Base-by-base conservation (phyloP, 2,797 vertebrate genomes). In the Calcarius lapponicus region DNA sequence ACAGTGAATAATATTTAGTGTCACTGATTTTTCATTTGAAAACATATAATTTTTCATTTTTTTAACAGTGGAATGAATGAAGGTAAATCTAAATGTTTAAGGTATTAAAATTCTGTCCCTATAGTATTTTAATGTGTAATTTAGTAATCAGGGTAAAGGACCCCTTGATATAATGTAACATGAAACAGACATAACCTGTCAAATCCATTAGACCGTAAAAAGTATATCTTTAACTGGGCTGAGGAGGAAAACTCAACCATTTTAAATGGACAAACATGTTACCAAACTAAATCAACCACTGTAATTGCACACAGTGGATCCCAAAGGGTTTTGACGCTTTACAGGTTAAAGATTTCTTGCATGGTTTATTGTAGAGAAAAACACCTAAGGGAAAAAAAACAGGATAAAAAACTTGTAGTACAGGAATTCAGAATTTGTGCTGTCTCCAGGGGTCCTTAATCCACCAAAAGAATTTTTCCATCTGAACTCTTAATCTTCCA, bases 381-480 rank as follows among this genome's bases (percentile, higher is more conserved):
- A 87, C 64, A 93, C 2, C 1, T 79, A 88, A 64, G 47, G 21
- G 22, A 3, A 57, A n/a, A n/a, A n/a, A n/a, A 24, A 6, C 22
- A 17, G 57, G 60, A 94, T 94, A 93, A 94, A 93, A 92, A 69
- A 12, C 57, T 72, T 86, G 66, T 51, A 79, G 54, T 48, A 83
- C 34, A 69, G 21, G 14, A 88, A 90, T 79, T 83, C 58, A 65
- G 54, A 29, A 71, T 91, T 92, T 92, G 58, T 82, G 32, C 40
- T 83, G 42, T 88, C 84, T 92, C 81, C 72, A 93, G 88, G 56
- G 70, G 42, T 86, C 53, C 26, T 84, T 96, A 94, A 97, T 90
- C 53, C 76, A 84, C 32, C 51, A 56, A 88, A 93, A 80, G 12
- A 34, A 45, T 81, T 81, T 86, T 88, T 76, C 53, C n/a, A 74